These are phyloP conservation scores for Melanotaenia parkinsoni DNA, from an alignment of 2,797 vertebrate genomes.

Conservation along the genomic window DNA sequence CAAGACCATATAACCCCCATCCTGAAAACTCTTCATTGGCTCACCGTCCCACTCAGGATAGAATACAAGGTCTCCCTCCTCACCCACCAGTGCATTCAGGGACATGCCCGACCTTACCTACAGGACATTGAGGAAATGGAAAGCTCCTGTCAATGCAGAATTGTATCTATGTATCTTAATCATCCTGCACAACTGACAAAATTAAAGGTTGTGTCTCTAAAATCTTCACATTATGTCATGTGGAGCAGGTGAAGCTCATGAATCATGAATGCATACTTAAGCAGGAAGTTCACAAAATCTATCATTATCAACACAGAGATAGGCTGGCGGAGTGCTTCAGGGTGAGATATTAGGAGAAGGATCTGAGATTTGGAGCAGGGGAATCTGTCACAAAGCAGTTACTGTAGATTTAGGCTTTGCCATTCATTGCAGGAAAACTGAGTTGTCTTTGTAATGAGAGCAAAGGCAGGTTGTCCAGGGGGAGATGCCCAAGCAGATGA, in stretches of 20 bases:
- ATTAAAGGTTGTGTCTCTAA: conserved; percentile 2
- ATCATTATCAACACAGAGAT: conserved; percentile 12
- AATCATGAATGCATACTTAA: conserved; percentile 31
- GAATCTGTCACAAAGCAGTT: conserved; percentile 37
- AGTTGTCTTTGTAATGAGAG: conserved; percentile 24
- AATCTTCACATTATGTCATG: not conserved
- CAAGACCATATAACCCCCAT: too few species aligned
- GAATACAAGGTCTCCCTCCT: too few species aligned
- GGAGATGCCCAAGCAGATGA: conserved; percentile 7
- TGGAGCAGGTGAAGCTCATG: conserved; percentile 14
- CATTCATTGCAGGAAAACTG: conserved; percentile 36
- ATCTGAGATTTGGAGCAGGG: conserved; percentile 28
- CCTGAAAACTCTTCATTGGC: too few species aligned
- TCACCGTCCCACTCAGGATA: too few species aligned
- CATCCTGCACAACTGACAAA: not conserved
- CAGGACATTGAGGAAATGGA: not conserved
- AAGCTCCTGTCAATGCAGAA: conserved; percentile 7
- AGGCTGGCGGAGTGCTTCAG: conserved; percentile 17
- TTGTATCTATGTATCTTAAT: not conserved
- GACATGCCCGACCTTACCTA: too few species aligned
- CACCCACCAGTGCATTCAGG: too few species aligned
- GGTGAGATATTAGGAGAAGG: conserved; percentile 22
- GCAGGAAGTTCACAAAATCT: conserved; percentile 16
- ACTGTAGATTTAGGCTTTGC: conserved; percentile 26
- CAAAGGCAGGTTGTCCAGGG: conserved; percentile 5